Base-by-base conservation (phyloP, 2,113 vertebrate genomes). In the Saimiri boliviensis region DNA sequence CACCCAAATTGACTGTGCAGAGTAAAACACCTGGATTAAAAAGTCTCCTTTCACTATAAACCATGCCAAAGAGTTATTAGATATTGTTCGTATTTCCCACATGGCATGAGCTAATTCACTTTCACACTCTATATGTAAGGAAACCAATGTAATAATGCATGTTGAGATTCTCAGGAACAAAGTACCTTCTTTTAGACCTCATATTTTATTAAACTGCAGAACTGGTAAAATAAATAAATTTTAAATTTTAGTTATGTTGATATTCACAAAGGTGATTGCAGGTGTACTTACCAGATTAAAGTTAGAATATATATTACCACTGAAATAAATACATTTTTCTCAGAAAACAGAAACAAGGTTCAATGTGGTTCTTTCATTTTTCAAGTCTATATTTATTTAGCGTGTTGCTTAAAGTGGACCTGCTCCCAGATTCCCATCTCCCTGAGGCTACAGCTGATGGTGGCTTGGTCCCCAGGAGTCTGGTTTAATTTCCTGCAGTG, bases 401-500 rank as follows among this genome's bases (percentile, higher is more conserved):
- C 40, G 93, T 5, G 1, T 86, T 54, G 37, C 77, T 85, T 40
- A 56, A 12, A 89, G 4, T 49, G 17, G 27, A 0, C 20, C 47
- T 81, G 17, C 10, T 89, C 47, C 52, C 25, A 17, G 37, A 71
- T 89, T 71, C 19, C 32, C 58, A 9, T 47, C 25, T 89, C 89
- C 86, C 52, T 2, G 12, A 45, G 47, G 66, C 60, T 91, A 9
- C 11, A 9, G 66, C 23, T 94, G 68, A 27, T 56, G 52, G 66
- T 49, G 54, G 45, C 21, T 73, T 80, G 19, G 40, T 58, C 52
- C 92, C 60, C 49, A 89, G 47, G 68, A 80, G 68, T 63, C 83
- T 82, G 30, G 21, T 47, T 98, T 97, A 93, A 97, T 97, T 95
- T 94, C 40, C 47, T 86, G 40, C 27, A 45, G 27, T 70, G 47